Conservation (phyloP, 1,140 invertebrate genomes). For the Leptonema lineaticorne region DNA sequence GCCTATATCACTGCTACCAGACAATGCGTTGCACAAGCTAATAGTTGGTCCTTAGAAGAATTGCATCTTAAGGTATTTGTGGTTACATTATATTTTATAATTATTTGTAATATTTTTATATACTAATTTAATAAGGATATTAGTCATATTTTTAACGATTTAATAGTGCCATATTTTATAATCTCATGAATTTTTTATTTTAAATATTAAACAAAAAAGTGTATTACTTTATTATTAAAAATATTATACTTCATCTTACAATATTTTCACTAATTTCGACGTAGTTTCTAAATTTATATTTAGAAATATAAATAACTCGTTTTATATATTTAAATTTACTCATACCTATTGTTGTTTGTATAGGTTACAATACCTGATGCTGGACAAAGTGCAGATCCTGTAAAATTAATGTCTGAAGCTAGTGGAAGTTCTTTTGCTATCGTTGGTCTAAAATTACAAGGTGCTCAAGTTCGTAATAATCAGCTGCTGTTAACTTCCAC, state of each 20-base stretch:
- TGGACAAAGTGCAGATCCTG: conserved; percentile 54
- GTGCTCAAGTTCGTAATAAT: conserved; percentile 89
- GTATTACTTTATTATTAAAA: no score
- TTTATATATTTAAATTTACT: no score
- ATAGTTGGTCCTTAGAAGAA: conserved; percentile 93
- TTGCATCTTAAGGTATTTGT: conserved; percentile 74
- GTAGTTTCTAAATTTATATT: no score
- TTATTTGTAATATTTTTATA: not conserved
- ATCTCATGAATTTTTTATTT: no score
- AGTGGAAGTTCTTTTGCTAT: conserved; percentile 83
- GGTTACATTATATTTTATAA: not conserved
- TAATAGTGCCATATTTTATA: no score
- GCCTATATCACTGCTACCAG: conserved; percentile 98
- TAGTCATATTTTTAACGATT: not conserved
- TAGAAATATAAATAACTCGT: no score
- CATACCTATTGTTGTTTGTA: no score
- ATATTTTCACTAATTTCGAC: no score
- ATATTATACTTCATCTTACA: no score
- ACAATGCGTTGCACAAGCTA: conserved; percentile 94
- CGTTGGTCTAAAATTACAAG: conserved; percentile 88
- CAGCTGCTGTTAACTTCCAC: conserved; percentile 88
- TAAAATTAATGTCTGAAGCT: conserved; percentile 45
- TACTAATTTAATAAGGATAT: not conserved
- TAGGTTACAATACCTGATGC: conserved; percentile 65
- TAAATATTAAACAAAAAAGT: no score